Evolutionary conservation across 2,797 vertebrate species (phyloP).

Genomic region (Sebastes minor): DNA sequence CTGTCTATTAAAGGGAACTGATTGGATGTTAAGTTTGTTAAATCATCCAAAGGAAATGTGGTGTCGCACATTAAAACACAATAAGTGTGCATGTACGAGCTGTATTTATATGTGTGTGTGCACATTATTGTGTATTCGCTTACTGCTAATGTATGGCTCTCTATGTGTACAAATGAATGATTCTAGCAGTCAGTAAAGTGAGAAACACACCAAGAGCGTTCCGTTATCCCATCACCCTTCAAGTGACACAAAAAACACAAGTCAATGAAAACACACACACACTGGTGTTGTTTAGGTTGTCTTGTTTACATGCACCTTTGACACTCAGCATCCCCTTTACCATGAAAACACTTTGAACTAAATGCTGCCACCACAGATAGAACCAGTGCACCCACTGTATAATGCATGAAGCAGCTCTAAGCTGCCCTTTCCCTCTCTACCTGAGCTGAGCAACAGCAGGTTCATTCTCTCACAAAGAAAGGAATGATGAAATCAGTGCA

Average conservation of each 20-base stretch:
- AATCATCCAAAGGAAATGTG: neutral
- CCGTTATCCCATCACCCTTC: neutral
- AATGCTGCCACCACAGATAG: neutral
- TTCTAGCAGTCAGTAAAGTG: neutral
- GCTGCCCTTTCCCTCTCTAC: neutral
- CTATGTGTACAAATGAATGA: neutral
- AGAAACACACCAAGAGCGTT: neutral
- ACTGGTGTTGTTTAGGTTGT: neutral
- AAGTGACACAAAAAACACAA: neutral
- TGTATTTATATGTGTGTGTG: neutral
- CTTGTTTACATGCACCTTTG: neutral
- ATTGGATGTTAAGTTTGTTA: neutral
- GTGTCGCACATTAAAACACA: neutral
- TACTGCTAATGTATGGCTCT: neutral
- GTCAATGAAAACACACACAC: neutral
- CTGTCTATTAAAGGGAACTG: neutral
- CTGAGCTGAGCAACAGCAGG: neutral
- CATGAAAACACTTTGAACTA: neutral
- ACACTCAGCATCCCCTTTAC: neutral
- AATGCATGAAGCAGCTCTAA: neutral
- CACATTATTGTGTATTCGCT: neutral
- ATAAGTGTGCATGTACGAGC: neutral
- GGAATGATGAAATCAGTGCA: slow-evolving; percentile 24
- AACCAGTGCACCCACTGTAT: neutral
- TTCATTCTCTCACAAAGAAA: neutral